Evolutionary conservation across 2,797 vertebrate genomes (phyloP), one percentile per base, ranked within the genome.

Genomic region (Argya squamiceps): DNA sequence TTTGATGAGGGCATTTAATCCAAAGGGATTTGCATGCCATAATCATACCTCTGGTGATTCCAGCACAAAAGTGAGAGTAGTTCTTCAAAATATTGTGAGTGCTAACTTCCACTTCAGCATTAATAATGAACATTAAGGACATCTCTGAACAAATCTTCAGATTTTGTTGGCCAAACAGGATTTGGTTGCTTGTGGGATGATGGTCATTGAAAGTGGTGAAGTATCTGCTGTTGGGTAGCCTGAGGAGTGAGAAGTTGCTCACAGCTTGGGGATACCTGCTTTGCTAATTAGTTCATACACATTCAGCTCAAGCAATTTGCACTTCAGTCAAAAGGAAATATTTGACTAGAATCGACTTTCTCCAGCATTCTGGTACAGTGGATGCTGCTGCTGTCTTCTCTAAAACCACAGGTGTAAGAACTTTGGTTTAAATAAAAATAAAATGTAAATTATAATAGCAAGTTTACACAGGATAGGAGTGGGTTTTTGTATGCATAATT

Each of bases 1-100:
- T 98, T 97, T 97, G 97, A 97, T 97, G 94, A 94, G 86, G 97
- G 92, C 77, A 20, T 84, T 96, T 94, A 97, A 87, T 96, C 97
- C 62, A 4, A 65, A 86, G 97, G 95, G 97, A 96, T 97, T 97
- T 97, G 46, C 36, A 23, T 91, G 84, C 95, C 77, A 0, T 96
- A 85, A 97, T 97, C 93, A 69, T 75, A 96, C 84, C 91, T 97
- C 60, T 89, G 90, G 94, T 97, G 95, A 91, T 91, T 96, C 92
- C 93, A 94, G 93, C 91, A 96, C 79, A 94, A 95, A 97, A 97
- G 89, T 94, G 94, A 96, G 94, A 68, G 75, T 82, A 94, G 92
- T 89, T 87, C 84, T 98, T 97, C 89, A 92, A 83, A 97, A 92
- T 92, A 47, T 73, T 96, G 50, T 81, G 90, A 96, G 88, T 96